Base-by-base conservation (phyloP, 2,797 vertebrate genomes). In the Malurus splendens region DNA sequence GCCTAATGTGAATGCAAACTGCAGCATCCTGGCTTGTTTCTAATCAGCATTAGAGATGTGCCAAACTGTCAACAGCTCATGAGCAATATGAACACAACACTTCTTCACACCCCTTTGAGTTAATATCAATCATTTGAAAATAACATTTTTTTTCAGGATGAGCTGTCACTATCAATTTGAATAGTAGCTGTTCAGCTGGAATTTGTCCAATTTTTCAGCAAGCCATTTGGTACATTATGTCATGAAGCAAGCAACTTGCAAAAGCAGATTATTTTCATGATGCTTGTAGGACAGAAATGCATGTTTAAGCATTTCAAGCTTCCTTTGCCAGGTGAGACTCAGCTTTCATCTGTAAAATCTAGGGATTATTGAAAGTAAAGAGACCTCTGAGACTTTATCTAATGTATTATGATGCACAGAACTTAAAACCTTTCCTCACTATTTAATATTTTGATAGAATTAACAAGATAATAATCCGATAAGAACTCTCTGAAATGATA, bases 81-180 rank as follows among this genome's bases (percentile, higher is more conserved):
- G 54, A 95, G 87, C 93, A 94, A 61, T 85, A 90, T 87, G 94
- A 93, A 89, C 90, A 87, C 83, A 89, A 60, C 74, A 84, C 92
- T 93, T 95, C 94, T 97, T 97, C 96, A 97, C 96, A 96, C 90
- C 79, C 92, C 85, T 97, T 97, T 97, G 96, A 97, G 94, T 95
- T 96, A 93, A 89, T 96, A 97, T 97, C 96, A 96, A 90, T 97
- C 97, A 97, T 89, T 95, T 89, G 94, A 96, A 97, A 97, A 96
- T 94, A 97, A 95, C 93, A n/a, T 94, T 96, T 94, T 96, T 95
- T 96, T 94, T 86, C 88, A 91, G 93, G 96, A 95, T 94, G 93
- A 96, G 93, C 96, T 97, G 97, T 97, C 97, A 96, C 94, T 96
- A 92, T 96, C 94, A 94, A 97, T 97, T 96, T 96, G 93, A 97